Evolutionary conservation across 1,140 invertebrate genomes (phyloP).

Genomic region (Drosophila pseudoobscura): DNA sequence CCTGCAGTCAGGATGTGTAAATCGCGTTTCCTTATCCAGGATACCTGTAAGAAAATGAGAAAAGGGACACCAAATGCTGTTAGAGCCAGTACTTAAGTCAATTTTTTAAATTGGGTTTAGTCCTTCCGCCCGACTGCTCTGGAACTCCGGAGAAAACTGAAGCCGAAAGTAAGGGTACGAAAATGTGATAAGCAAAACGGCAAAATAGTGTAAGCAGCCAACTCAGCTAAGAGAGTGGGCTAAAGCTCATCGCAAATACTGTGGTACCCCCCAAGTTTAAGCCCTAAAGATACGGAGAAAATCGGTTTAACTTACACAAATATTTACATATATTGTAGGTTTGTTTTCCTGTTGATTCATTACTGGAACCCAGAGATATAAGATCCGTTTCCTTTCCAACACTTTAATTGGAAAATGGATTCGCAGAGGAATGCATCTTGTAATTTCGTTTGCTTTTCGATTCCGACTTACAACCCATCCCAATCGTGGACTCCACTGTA

Average conservation of each 20-base stretch:
- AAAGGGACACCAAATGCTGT: slow-evolving; percentile 56
- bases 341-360: too few relatives aligned
- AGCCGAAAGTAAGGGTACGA: slow-evolving; percentile 53
- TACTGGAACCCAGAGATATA: background rate
- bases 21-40: slow-evolving; percentile 90
- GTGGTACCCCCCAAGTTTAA: background rate
- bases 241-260: background rate
- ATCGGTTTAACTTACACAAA: background rate
- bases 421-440: too few relatives aligned
- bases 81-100: slow-evolving; percentile 64
- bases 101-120: slow-evolving; percentile 75
- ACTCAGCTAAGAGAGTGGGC: background rate
- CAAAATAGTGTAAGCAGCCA: slow-evolving; percentile 63
- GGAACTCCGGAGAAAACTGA: slow-evolving; percentile 5
- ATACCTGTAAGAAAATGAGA: slow-evolving; percentile 85
- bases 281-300: too few relatives aligned
- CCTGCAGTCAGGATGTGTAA: slow-evolving; percentile 91
- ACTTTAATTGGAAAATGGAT: too few relatives aligned
- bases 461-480: too few relatives aligned
- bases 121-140: slow-evolving; percentile 11
- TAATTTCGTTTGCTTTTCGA: too few relatives aligned
- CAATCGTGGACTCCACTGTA: slow-evolving; percentile 1
- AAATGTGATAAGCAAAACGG: slow-evolving; percentile 73
- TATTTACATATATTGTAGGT: too few relatives aligned
- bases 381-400: background rate